A percentile compares a stretch with the other conserved stretches of the same genome.
Evolutionary conservation across 2,888 invertebrate species (phyloP).

Genomic region (Macropis europaea): DNA sequence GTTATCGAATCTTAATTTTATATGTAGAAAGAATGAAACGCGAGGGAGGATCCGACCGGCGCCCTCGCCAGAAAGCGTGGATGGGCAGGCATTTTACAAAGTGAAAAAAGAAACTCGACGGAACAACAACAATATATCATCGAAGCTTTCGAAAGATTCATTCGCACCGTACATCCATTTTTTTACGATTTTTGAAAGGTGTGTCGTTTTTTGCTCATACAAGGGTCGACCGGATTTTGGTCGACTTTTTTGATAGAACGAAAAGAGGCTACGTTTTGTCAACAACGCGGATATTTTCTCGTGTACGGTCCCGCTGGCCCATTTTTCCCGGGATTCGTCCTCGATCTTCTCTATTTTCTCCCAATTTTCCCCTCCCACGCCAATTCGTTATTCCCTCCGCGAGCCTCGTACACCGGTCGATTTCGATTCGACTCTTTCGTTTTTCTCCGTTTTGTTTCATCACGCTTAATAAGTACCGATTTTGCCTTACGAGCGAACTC

Average conservation of each 20-base stretch:
- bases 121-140: constrained; percentile 65
- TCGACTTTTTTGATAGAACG: constrained; percentile 73
- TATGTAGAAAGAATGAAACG: too few relatives aligned
- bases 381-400: background rate
- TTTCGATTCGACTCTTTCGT: background rate
- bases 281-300: constrained; percentile 77
- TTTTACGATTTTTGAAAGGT: constrained; percentile 70
- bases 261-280: constrained; percentile 79
- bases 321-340: constrained; percentile 16
- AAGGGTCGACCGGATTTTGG: constrained; percentile 70
- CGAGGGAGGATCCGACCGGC: constrained; percentile 14
- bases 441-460: background rate
- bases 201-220: constrained; percentile 75
- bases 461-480: constrained; percentile 76
- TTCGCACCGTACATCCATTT: constrained; percentile 80
- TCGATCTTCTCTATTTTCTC: constrained; percentile 9
- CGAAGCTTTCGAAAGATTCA: constrained; percentile 74
- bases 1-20: too few relatives aligned
- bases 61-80: constrained; percentile 52
- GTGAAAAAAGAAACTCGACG: constrained; percentile 47
- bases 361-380: background rate
- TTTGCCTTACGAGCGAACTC: constrained; percentile 62
- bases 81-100: constrained; percentile 51
- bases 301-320: constrained; percentile 68
- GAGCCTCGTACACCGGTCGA: constrained; percentile 4